A percentile compares a stretch with the other conserved stretches of the same genome.
These are phyloP conservation scores for Dryococelus australis DNA, from an alignment of 2,888 invertebrate genomes.

Conservation along the genomic window DNA sequence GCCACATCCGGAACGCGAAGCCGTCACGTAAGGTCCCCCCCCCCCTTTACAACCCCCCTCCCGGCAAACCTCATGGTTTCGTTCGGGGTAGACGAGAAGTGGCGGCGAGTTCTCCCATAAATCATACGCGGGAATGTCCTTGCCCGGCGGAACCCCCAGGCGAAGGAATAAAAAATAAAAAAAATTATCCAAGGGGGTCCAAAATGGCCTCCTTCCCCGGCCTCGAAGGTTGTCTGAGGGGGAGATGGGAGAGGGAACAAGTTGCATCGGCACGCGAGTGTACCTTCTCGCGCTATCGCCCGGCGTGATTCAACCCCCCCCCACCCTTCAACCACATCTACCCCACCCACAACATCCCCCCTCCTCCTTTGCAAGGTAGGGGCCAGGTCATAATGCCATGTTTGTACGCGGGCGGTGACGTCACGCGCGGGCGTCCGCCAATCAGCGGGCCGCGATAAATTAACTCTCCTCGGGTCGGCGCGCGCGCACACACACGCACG, in stretches of 20 bases:
- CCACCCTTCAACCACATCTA: not conserved
- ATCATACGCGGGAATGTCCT: not conserved
- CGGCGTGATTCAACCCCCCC: not conserved
- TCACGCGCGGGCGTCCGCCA: not conserved
- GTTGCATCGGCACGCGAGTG: not conserved
- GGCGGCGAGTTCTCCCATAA: not conserved
- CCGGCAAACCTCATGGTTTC: no score
- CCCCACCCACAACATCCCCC: not conserved
- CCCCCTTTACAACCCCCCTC: no score
- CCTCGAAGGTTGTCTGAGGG: not conserved
- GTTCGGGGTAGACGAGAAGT: not conserved
- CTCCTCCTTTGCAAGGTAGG: not conserved
- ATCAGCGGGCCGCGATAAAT: not conserved
- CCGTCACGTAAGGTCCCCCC: no score
- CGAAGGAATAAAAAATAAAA: no score
- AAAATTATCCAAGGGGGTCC: no score
- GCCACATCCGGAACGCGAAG: no score
- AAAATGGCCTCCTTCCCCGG: no score
- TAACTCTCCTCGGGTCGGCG: not conserved
- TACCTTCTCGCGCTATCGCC: not conserved
- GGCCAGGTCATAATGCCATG: not conserved
- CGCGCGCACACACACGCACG: not conserved
- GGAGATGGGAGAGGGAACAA: not conserved
- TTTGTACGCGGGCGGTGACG: conserved; percentile 3
- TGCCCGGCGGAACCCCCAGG: not conserved